A percentile compares a stretch with the other conserved stretches of the same genome.
Conservation (phyloP, 2,888 invertebrate species). For the Micoletzkya japonica region DNA sequence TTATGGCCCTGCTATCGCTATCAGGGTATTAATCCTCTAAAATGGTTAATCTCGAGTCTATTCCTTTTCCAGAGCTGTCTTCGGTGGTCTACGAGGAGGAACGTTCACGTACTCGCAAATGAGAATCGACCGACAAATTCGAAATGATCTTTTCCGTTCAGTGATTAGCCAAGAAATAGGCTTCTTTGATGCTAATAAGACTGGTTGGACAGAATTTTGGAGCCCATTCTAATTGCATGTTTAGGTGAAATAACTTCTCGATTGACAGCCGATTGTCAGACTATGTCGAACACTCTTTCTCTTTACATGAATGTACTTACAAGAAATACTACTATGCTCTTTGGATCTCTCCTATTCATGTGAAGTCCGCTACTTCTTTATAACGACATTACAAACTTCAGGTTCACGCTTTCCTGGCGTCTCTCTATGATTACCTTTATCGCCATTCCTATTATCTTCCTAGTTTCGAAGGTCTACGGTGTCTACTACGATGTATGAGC, state of each 20-base stretch:
- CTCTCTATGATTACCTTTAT: slow-evolving; percentile 65
- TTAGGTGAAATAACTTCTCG: slow-evolving; percentile 66
- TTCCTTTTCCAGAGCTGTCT: slow-evolving; percentile 57
- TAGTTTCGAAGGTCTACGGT: slow-evolving; percentile 66
- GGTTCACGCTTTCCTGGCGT: slow-evolving; percentile 65
- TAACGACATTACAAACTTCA: background rate
- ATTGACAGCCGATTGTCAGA: slow-evolving; percentile 67
- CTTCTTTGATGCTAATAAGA: slow-evolving; percentile 65
- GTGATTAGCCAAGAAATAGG: slow-evolving; percentile 65
- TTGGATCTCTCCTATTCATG: slow-evolving; percentile 66
- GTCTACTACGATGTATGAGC: slow-evolving; percentile 65
- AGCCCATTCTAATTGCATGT: slow-evolving; percentile 20
- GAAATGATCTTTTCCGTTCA: slow-evolving; percentile 62
- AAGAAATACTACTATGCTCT: slow-evolving; percentile 64
- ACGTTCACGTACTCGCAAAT: slow-evolving; percentile 64
- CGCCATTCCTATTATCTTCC: slow-evolving; percentile 65
- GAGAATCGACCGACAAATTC: slow-evolving; percentile 53
- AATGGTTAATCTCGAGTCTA: background rate
- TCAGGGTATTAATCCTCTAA: slow-evolving; percentile 23
- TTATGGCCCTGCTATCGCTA: slow-evolving; percentile 56
- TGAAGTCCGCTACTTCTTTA: background rate
- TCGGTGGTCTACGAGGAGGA: slow-evolving; percentile 65
- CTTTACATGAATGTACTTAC: slow-evolving; percentile 66
- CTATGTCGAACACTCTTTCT: slow-evolving; percentile 66
- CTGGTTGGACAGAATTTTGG: slow-evolving; percentile 56